Evolutionary conservation across 2,113 vertebrate genomes (phyloP).

Genomic region (Dicaeum eximium): DNA sequence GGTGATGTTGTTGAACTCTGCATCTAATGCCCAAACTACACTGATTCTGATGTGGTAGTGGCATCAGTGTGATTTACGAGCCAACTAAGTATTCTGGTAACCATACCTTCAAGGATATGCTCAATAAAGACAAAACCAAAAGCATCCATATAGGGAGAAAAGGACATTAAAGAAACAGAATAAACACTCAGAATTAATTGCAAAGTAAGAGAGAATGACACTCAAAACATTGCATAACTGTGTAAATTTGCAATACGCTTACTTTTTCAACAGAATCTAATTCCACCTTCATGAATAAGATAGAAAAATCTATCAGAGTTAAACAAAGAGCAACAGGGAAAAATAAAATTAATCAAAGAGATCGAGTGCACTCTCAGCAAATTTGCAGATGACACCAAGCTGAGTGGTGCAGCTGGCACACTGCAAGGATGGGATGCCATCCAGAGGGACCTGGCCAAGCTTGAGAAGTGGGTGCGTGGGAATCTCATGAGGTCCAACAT

Average conservation of each 20-base stretch:
- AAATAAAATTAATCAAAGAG: background rate
- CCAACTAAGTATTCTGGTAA: background rate
- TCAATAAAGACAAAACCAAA: background rate
- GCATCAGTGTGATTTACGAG: background rate
- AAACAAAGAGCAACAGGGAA: background rate
- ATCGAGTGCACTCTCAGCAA: background rate
- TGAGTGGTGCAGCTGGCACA: background rate
- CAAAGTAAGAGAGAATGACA: background rate
- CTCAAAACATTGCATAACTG: background rate
- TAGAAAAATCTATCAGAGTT: background rate
- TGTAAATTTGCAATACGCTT: background rate
- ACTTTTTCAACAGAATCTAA: background rate
- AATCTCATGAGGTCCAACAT: background rate
- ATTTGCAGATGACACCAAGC: background rate
- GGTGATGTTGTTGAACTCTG: background rate
- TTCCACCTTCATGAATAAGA: background rate
- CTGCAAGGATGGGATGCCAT: background rate
- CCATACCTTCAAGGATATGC: background rate
- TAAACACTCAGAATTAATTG: background rate
- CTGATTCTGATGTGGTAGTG: background rate
- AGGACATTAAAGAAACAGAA: background rate
- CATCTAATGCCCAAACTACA: background rate
- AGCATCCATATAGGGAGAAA: background rate
- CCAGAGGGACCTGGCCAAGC: background rate
- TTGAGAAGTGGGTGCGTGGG: too few relatives aligned